Percentiles rank a stretch among this genome's conserved stretches.
phyloP scores from a whole-genome alignment of 2,888 invertebrate species.

The Barypeithes pellucidus region DNA sequence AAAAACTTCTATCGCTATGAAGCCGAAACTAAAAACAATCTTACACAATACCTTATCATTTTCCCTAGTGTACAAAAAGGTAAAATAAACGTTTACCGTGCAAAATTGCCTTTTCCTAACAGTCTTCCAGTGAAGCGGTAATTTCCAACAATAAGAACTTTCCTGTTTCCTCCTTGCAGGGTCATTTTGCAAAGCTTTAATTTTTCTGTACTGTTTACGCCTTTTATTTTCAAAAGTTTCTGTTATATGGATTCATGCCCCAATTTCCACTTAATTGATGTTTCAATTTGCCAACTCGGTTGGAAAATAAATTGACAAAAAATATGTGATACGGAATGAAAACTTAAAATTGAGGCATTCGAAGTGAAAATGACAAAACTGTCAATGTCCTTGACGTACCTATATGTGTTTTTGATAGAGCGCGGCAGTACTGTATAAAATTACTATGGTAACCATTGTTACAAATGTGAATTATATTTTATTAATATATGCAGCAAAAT shows the following conservation, averaged over 20 bases:
- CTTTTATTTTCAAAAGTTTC: slow-evolving; percentile 81
- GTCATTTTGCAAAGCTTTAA: slow-evolving; percentile 57
- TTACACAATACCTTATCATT: slow-evolving; percentile 12
- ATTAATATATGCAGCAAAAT: too few species aligned
- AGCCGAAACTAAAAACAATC: slow-evolving; percentile 8
- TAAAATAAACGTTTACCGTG: slow-evolving; percentile 62
- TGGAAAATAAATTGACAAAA: slow-evolving; percentile 21
- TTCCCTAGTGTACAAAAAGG: slow-evolving; percentile 4
- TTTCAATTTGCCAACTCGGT: slow-evolving; percentile 8
- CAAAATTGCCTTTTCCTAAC: slow-evolving; percentile 85
- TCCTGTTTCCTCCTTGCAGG: slow-evolving; percentile 61
- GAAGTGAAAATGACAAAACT: slow-evolving; percentile 10
- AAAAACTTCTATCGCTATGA: slow-evolving; percentile 9
- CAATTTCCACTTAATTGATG: slow-evolving; percentile 23
- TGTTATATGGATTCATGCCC: slow-evolving; percentile 35
- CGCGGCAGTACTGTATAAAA: background rate
- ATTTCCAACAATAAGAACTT: slow-evolving; percentile 78
- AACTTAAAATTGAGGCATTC: slow-evolving; percentile 22
- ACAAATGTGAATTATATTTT: background rate
- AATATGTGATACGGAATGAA: background rate
- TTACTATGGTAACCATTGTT: background rate
- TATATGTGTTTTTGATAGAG: background rate
- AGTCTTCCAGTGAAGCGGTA: slow-evolving; percentile 81
- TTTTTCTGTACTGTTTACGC: slow-evolving; percentile 57
- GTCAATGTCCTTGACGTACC: slow-evolving; percentile 9